Evolutionary conservation across 2,797 vertebrate genomes (phyloP).

Genomic region (Myotis planiceps): DNA sequence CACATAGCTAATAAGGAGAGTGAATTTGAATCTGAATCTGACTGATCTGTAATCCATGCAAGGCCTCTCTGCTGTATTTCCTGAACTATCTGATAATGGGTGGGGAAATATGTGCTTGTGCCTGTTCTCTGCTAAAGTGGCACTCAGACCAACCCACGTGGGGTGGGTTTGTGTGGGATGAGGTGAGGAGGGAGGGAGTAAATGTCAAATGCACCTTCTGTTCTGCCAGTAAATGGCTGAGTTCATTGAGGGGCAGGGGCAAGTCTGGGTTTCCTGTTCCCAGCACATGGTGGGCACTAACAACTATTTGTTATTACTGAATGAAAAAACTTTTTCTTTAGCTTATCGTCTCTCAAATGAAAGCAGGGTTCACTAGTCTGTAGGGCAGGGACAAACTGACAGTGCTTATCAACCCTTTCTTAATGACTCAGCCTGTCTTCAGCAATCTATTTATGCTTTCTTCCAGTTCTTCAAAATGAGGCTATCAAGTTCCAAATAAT

Average conservation of each 20-base stretch:
- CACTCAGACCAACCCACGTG: accelerated
- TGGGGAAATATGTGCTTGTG: background rate
- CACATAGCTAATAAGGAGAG: background rate
- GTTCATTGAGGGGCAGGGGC: background rate
- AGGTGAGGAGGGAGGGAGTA: background rate
- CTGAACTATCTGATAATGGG: background rate
- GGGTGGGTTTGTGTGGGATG: background rate
- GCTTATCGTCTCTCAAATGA: background rate
- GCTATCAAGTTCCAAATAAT: background rate
- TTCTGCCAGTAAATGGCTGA: background rate
- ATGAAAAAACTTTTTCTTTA: background rate
- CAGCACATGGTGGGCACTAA: background rate
- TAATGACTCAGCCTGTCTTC: background rate
- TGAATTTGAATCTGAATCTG: background rate
- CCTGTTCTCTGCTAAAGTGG: background rate
- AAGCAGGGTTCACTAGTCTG: background rate
- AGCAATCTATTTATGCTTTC: background rate
- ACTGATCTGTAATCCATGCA: background rate
- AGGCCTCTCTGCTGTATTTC: background rate
- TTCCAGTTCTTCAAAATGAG: background rate
- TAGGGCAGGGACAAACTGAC: background rate
- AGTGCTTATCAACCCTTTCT: background rate
- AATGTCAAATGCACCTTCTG: background rate
- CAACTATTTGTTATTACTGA: background rate
- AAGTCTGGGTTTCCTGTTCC: background rate